These are phyloP conservation scores for Clarias fuscus DNA, from an alignment of 2,797 vertebrate species.

Conservation along the genomic window DNA sequence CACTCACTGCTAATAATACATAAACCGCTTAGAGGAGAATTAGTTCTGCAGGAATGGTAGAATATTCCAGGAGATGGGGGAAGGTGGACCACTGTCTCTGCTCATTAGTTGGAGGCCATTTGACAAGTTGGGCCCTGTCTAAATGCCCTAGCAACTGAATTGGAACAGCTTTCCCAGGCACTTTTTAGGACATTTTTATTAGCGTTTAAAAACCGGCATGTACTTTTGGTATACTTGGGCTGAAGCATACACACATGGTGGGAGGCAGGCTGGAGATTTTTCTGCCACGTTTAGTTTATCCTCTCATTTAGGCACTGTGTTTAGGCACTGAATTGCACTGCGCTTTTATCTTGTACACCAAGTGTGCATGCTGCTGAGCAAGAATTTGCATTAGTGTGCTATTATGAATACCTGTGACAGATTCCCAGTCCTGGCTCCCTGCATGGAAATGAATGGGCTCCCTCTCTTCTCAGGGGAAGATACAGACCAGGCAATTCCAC, in stretches of 20 bases:
- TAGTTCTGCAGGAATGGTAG: conserved; percentile 63
- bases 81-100: conserved; percentile 61
- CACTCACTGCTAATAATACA: conserved; percentile 71
- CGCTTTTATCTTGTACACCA: conserved; percentile 80
- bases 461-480: conserved; percentile 76
- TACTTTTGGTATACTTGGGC: conserved; percentile 68
- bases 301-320: conserved; percentile 76
- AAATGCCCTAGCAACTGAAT: conserved; percentile 67
- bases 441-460: conserved; percentile 79
- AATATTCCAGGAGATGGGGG: conserved; percentile 63
- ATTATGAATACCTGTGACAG: conserved; percentile 84
- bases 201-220: conserved; percentile 65
- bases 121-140: conserved; percentile 64
- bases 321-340: conserved; percentile 75
- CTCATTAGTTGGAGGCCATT: conserved; percentile 71
- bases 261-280: conserved; percentile 68
- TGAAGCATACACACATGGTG: conserved; percentile 67
- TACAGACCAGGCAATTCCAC: conserved; percentile 81
- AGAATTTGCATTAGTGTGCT: conserved; percentile 81
- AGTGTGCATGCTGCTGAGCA: conserved; percentile 69
- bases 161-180: conserved; percentile 67
- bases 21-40: conserved; percentile 73
- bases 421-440: conserved; percentile 74
- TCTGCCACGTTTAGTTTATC: conserved; percentile 80
- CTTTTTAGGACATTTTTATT: conserved; percentile 67